phyloP scores from a whole-genome alignment of 2,888 invertebrate genomes.

The Himalopsyche anomala region DNA sequence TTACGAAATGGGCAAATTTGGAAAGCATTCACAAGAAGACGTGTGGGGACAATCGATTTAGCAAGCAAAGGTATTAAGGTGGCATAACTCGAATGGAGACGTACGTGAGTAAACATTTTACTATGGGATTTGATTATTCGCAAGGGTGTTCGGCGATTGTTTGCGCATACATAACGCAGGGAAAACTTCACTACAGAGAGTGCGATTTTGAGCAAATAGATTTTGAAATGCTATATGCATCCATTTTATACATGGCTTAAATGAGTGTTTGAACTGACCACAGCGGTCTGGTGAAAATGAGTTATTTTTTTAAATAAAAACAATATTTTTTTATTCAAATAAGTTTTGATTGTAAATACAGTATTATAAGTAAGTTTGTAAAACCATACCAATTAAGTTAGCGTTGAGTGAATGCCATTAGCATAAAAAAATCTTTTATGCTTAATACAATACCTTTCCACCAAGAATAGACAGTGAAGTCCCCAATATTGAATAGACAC shows the following conservation, averaged over 20 bases:
- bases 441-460: too few species aligned
- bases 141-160: slow-evolving; percentile 54
- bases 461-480: too few species aligned
- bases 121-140: slow-evolving; percentile 57
- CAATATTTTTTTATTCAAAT: too few species aligned
- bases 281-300: too few species aligned
- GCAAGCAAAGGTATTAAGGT: slow-evolving; percentile 39
- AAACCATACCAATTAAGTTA: too few species aligned
- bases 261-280: too few species aligned
- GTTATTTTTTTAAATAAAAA: too few species aligned
- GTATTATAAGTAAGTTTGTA: too few species aligned
- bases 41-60: slow-evolving; percentile 27
- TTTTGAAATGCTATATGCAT: not conserved
- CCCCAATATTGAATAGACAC: too few species aligned
- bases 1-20: slow-evolving; percentile 43
- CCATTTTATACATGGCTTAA: not conserved
- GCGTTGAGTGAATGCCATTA: too few species aligned
- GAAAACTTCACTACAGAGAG: not conserved
- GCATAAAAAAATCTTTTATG: too few species aligned
- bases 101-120: slow-evolving; percentile 57
- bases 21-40: slow-evolving; percentile 49
- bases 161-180: slow-evolving; percentile 50
- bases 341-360: too few species aligned
- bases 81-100: slow-evolving; percentile 46
- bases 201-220: slow-evolving; percentile 3